These are phyloP conservation scores for Camelus bactrianus DNA, from an alignment of 2,113 vertebrate species.

Conservation along the genomic window DNA sequence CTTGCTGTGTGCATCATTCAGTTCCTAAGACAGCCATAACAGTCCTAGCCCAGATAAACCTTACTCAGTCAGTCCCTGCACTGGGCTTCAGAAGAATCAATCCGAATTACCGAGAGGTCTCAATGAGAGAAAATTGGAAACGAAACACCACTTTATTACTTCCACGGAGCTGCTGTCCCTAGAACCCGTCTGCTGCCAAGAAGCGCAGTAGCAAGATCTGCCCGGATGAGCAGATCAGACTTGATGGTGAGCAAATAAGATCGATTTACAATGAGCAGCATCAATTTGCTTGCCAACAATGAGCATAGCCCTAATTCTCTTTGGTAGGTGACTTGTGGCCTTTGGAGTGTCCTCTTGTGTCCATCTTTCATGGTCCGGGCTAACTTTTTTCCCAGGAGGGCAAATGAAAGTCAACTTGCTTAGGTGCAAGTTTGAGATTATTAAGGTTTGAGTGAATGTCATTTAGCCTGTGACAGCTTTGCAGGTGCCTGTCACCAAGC, in stretches of 20 bases:
- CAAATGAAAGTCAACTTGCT: conserved; percentile 42
- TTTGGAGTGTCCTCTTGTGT: conserved; percentile 10
- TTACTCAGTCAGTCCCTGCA: conserved; percentile 9
- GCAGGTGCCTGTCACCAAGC: not conserved
- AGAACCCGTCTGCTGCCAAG: conserved; percentile 70
- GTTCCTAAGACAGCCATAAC: conserved; percentile 43
- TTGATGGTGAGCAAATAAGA: conserved; percentile 78
- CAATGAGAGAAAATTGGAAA: conserved; percentile 77
- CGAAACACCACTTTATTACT: conserved; percentile 78
- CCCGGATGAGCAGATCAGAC: conserved; percentile 70
- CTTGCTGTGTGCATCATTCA: not conserved
- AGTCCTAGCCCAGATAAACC: conserved; percentile 48
- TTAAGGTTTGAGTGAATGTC: not conserved
- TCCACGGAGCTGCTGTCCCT: conserved; percentile 63
- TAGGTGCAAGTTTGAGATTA: not conserved
- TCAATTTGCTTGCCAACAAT: conserved; percentile 73
- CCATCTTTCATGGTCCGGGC: conserved; percentile 14
- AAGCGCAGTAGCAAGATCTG: not conserved
- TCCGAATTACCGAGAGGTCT: conserved; percentile 75
- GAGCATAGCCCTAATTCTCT: conserved; percentile 74
- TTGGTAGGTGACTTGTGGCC: conserved; percentile 61
- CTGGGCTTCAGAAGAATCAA: conserved; percentile 66
- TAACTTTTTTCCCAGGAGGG: conserved; percentile 55
- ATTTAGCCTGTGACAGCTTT: conserved; percentile 34
- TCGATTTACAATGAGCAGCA: conserved; percentile 70